These are phyloP conservation scores for Cirrhinus molitorella DNA, from an alignment of 2,797 vertebrate genomes.

Conservation along the genomic window DNA sequence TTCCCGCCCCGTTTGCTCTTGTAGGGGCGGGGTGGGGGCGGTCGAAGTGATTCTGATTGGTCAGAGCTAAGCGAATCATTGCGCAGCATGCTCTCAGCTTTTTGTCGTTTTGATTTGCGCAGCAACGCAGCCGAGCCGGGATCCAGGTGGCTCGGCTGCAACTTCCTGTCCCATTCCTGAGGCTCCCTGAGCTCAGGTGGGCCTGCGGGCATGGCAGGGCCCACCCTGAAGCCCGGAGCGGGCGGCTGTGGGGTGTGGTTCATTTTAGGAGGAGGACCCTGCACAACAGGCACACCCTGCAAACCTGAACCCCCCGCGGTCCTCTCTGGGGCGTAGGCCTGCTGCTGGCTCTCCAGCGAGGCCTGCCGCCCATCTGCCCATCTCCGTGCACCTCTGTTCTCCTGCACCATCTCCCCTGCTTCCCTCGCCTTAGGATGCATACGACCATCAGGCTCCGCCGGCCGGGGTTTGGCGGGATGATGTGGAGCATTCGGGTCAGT, in stretches of 20 bases:
- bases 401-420: slow-evolving; percentile 64
- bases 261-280: slow-evolving; percentile 54
- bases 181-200: slow-evolving; percentile 87
- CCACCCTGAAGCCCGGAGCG: slow-evolving; percentile 60
- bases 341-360: slow-evolving; percentile 70
- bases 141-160: slow-evolving; percentile 81
- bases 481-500: slow-evolving; percentile 86
- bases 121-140: slow-evolving; percentile 80
- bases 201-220: slow-evolving; percentile 54
- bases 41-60: slow-evolving; percentile 95
- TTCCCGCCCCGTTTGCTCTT: slow-evolving; percentile 89
- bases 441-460: slow-evolving; percentile 84
- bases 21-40: slow-evolving; percentile 94
- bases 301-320: slow-evolving; percentile 67
- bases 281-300: slow-evolving; percentile 45
- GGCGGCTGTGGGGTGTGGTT: slow-evolving; percentile 62
- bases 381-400: slow-evolving; percentile 75
- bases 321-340: slow-evolving; percentile 79
- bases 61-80: slow-evolving; percentile 97
- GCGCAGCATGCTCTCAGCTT: slow-evolving; percentile 95
- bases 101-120: slow-evolving; percentile 93
- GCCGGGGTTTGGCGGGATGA: slow-evolving; percentile 81
- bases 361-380: slow-evolving; percentile 77
- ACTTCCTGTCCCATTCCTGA: slow-evolving; percentile 83
- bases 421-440: slow-evolving; percentile 82